Percentiles rank a stretch among this genome's conserved stretches.
These are phyloP conservation scores for Pluvialis apricaria DNA, from an alignment of 2,113 vertebrate species.

Conservation along the genomic window DNA sequence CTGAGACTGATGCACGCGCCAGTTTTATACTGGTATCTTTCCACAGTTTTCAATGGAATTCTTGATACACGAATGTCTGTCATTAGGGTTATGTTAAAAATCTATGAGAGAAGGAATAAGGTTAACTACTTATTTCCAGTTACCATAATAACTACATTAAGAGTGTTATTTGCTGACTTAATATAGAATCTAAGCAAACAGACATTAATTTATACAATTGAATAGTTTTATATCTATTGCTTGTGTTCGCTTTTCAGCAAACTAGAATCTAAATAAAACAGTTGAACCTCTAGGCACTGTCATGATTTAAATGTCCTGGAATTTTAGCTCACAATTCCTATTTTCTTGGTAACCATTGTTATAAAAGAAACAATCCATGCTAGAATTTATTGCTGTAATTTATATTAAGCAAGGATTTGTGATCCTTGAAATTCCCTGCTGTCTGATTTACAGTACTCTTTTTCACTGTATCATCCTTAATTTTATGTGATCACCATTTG, in stretches of 20 bases:
- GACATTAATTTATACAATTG: background rate
- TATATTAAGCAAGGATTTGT: background rate
- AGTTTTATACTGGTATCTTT: slow-evolving; percentile 7
- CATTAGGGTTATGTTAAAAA: background rate
- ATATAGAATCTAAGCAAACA: background rate
- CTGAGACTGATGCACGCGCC: background rate
- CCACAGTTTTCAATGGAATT: background rate
- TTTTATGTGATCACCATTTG: background rate
- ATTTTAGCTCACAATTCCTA: background rate
- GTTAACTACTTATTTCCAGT: background rate
- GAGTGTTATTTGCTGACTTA: background rate
- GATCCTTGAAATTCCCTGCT: slow-evolving; percentile 5
- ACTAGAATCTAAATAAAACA: background rate
- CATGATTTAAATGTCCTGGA: background rate
- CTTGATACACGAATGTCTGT: background rate
- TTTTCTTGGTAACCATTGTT: background rate
- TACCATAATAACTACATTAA: background rate
- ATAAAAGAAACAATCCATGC: background rate
- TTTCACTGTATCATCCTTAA: slow-evolving; percentile 11
- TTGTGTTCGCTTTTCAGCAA: background rate
- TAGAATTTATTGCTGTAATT: background rate
- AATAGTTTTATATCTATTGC: background rate
- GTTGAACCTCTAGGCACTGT: background rate
- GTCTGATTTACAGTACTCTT: slow-evolving; percentile 10
- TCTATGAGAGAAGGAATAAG: background rate